A percentile compares a stretch with the other conserved stretches of the same genome.
Conservation (phyloP, 2,888 invertebrate species). For the Diplazon laetatorius region DNA sequence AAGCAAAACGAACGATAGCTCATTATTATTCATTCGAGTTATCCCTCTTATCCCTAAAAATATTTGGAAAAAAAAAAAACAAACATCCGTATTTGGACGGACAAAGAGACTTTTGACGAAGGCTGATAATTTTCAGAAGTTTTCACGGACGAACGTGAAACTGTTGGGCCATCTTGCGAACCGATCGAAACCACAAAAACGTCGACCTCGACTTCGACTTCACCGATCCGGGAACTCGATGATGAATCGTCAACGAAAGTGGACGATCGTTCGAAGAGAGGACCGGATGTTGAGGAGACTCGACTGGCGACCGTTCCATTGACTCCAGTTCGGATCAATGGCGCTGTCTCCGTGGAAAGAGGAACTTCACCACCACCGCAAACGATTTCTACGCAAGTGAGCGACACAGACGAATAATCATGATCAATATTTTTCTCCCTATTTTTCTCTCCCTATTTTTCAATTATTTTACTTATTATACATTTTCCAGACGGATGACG, state of each 20-base stretch:
- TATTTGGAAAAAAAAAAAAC: too few species aligned
- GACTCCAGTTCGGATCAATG: background rate
- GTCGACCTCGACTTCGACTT: constrained; percentile 58
- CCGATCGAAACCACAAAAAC: constrained; percentile 29
- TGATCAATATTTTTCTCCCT: too few species aligned
- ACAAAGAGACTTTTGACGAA: background rate
- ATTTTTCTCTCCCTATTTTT: too few species aligned
- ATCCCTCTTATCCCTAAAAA: too few species aligned
- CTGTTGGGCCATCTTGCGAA: constrained; percentile 1
- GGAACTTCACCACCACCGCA: constrained; percentile 95
- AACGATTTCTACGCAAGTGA: constrained; percentile 92
- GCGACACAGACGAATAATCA: too few species aligned
- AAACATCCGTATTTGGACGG: too few species aligned
- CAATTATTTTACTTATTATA: too few species aligned
- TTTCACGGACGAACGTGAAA: constrained; percentile 3
- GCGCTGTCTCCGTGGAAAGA: constrained; percentile 56
- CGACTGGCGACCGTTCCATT: background rate
- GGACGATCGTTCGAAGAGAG: too few species aligned
- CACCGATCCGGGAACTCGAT: constrained; percentile 62
- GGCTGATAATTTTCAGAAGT: constrained; percentile 44
- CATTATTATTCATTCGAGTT: constrained; percentile 80
- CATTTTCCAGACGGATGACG: constrained; percentile 85
- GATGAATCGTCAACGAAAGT: background rate
- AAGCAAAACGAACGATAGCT: constrained; percentile 66
- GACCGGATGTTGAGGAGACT: too few species aligned